phyloP scores from a whole-genome alignment of 2,888 invertebrate species.

The Tetranychus truncatus region DNA sequence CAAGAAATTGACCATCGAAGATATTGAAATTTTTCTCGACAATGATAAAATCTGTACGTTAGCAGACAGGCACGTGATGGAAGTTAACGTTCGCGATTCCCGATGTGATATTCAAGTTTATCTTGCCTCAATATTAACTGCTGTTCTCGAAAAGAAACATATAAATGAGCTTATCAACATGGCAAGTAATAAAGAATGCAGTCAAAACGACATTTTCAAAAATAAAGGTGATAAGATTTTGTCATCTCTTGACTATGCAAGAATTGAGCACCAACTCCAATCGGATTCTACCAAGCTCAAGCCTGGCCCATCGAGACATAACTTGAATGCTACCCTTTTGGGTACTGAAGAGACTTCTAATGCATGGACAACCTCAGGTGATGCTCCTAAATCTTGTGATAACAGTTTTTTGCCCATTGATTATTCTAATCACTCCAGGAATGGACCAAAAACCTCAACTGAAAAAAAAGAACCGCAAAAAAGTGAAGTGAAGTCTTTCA shows the following conservation, averaged over 20 bases:
- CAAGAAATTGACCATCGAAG: slow-evolving; percentile 19
- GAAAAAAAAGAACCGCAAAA: slow-evolving; percentile 1
- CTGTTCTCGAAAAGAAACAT: slow-evolving; percentile 17
- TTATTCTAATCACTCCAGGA: not conserved
- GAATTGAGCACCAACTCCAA: slow-evolving; percentile 20
- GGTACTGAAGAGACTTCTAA: not conserved
- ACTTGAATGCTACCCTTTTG: not conserved
- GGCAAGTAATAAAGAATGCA: not conserved
- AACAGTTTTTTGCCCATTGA: not conserved
- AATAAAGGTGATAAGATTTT: slow-evolving; percentile 18
- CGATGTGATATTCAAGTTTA: slow-evolving; percentile 19
- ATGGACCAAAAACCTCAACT: not conserved
- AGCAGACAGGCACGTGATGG: slow-evolving; percentile 19
- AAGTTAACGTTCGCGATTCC: slow-evolving; percentile 18
- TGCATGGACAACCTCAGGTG: not conserved
- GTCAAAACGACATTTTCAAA: not conserved
- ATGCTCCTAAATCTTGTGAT: not conserved
- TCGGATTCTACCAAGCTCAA: not conserved
- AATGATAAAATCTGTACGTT: slow-evolving; percentile 15
- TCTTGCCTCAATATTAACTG: slow-evolving; percentile 18
- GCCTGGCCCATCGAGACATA: too few relatives aligned
- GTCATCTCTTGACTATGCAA: slow-evolving; percentile 18
- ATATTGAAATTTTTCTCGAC: slow-evolving; percentile 20
- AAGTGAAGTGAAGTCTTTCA: slow-evolving; percentile 1
- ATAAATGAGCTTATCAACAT: slow-evolving; percentile 18